These are phyloP conservation scores for Spodoptera frugiperda DNA, from an alignment of 1,140 invertebrate species.

Conservation along the genomic window DNA sequence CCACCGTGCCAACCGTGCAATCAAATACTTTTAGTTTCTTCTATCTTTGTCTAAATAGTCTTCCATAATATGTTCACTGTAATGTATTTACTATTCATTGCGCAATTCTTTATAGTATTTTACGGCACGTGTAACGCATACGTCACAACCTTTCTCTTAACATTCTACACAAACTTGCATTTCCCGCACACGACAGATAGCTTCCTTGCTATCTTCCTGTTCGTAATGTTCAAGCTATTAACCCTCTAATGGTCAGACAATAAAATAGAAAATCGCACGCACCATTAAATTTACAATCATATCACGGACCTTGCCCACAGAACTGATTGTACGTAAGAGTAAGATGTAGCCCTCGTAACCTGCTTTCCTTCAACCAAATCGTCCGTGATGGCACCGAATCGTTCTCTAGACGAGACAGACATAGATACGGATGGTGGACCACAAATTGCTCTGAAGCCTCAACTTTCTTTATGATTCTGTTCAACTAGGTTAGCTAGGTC, in stretches of 20 bases:
- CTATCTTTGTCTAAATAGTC: no score
- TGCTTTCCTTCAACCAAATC: slow-evolving; percentile 55
- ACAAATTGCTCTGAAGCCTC: slow-evolving; percentile 64
- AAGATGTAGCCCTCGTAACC: slow-evolving; percentile 42
- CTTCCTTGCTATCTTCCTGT: background rate
- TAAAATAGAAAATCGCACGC: slow-evolving; percentile 9
- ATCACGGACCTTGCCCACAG: background rate
- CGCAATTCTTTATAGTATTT: background rate
- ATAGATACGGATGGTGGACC: slow-evolving; percentile 57
- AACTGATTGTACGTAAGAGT: slow-evolving; percentile 14
- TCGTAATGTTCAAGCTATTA: slow-evolving; percentile 18
- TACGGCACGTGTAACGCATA: slow-evolving; percentile 1
- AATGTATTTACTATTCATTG: background rate
- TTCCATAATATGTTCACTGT: no score
- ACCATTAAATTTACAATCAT: slow-evolving; percentile 6
- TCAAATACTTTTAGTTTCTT: no score
- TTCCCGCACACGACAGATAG: background rate
- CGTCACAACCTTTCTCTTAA: slow-evolving; percentile 14
- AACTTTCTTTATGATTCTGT: slow-evolving; percentile 59
- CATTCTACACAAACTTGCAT: background rate
- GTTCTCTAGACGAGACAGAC: slow-evolving; percentile 50
- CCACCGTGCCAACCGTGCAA: no score
- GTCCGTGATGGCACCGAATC: slow-evolving; percentile 53
- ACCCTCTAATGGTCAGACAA: background rate
- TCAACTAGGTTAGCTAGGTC: slow-evolving; percentile 23